Conservation (phyloP, 1,140 invertebrate genomes). For the Cylas formicarius region DNA sequence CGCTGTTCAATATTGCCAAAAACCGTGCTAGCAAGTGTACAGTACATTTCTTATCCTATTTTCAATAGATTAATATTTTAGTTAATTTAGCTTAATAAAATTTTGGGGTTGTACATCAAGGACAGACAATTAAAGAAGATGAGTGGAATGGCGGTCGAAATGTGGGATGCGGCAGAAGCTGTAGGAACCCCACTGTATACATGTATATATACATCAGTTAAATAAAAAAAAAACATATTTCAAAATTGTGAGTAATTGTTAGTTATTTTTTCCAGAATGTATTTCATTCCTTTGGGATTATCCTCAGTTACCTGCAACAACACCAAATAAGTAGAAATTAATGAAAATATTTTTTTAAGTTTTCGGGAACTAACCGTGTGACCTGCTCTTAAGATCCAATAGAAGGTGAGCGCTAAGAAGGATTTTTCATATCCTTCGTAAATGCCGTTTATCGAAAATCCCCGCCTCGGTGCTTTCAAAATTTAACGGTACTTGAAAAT, state of each 20-base stretch:
- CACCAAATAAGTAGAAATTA: not conserved
- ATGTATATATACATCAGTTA: not conserved
- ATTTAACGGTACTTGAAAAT: constrained; percentile 54
- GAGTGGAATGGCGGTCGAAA: too few species aligned
- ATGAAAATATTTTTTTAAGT: not conserved
- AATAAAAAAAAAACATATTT: too few species aligned
- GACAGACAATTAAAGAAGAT: too few species aligned
- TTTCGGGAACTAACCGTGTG: constrained; percentile 19
- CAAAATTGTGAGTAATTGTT: constrained; percentile 1
- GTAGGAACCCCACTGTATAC: too few species aligned
- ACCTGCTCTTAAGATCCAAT: constrained; percentile 24
- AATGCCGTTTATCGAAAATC: constrained; percentile 15
- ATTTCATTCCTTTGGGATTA: constrained; percentile 45
- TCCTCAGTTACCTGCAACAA: constrained; percentile 43
- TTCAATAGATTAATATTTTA: too few species aligned
- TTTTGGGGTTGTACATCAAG: too few species aligned
- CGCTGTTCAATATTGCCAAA: too few species aligned
- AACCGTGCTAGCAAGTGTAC: too few species aligned
- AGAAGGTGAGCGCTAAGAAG: constrained; percentile 20
- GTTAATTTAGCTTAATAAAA: too few species aligned
- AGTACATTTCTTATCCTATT: too few species aligned
- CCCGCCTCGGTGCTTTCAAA: constrained; percentile 11
- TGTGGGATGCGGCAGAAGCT: too few species aligned
- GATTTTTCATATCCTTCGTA: constrained; percentile 22
- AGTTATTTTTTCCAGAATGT: constrained; percentile 11